Percentiles rank a stretch among this genome's conserved stretches.
Evolutionary conservation across 2,113 vertebrate genomes (phyloP).

Genomic region (Takifugu bimaculatus): DNA sequence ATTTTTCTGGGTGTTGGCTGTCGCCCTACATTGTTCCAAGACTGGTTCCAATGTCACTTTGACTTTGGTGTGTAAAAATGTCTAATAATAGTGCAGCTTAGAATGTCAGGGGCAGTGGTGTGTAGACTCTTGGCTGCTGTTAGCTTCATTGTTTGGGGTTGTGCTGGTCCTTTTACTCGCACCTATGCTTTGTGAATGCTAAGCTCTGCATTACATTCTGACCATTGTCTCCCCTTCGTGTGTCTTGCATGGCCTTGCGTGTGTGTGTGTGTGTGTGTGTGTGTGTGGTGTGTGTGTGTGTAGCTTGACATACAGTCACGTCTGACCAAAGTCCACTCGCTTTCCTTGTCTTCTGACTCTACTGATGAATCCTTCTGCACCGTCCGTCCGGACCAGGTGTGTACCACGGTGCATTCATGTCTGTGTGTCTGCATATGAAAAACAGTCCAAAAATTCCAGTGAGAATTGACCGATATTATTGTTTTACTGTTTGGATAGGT

Average conservation of each 20-base stretch:
- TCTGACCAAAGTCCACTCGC: slow-evolving; percentile 84
- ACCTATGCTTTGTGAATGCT: not conserved
- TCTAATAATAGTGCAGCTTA: too few relatives aligned
- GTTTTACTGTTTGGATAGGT: too few relatives aligned
- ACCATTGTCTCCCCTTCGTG: slow-evolving; percentile 25
- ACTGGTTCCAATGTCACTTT: not conserved
- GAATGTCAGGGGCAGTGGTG: too few relatives aligned
- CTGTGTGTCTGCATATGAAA: not conserved
- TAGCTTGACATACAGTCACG: slow-evolving; percentile 76
- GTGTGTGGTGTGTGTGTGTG: too few relatives aligned
- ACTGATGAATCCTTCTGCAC: slow-evolving; percentile 85
- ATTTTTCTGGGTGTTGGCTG: slow-evolving; percentile 5
- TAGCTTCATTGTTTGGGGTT: too few relatives aligned
- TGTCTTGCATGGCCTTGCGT: slow-evolving; percentile 34
- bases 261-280: slow-evolving; percentile 11
- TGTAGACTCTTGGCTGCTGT: not conserved
- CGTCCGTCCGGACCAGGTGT: slow-evolving; percentile 82
- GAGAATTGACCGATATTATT: too few relatives aligned
- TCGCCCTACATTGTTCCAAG: not conserved
- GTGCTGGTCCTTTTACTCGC: not conserved
- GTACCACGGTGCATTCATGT: slow-evolving; percentile 21
- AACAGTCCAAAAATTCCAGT: too few relatives aligned
- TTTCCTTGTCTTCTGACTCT: slow-evolving; percentile 86
- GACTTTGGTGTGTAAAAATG: not conserved
- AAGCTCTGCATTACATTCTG: not conserved